Evolutionary conservation across 2,888 invertebrate species (phyloP).

Genomic region (Hesperia comma): DNA sequence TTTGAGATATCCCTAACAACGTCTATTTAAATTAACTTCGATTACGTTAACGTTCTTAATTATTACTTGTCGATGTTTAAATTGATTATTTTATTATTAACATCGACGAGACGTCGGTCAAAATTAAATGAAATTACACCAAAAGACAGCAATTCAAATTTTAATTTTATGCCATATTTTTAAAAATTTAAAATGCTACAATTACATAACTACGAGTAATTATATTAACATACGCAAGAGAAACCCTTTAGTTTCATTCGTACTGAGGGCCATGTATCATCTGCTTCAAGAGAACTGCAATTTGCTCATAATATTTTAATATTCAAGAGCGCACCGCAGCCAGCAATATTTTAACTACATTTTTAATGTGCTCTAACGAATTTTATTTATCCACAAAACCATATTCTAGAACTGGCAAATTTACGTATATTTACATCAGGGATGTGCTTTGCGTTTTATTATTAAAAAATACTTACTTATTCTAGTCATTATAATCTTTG

Average conservation of each 20-base stretch:
- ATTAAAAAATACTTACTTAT: too few species aligned
- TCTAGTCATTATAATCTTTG: too few species aligned
- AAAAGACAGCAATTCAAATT: neutral
- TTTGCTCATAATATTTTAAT: constrained; percentile 15
- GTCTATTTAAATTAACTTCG: too few species aligned
- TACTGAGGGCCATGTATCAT: neutral
- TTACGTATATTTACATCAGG: neutral
- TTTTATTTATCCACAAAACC: constrained; percentile 4
- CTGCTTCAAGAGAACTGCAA: constrained; percentile 11
- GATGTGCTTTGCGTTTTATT: too few species aligned
- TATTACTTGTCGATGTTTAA: too few species aligned
- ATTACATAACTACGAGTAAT: neutral
- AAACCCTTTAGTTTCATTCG: neutral
- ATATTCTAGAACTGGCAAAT: neutral
- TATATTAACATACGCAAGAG: neutral
- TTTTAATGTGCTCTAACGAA: constrained; percentile 8
- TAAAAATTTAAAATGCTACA: neutral
- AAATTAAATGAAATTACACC: too few species aligned
- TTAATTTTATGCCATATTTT: neutral
- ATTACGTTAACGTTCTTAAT: too few species aligned
- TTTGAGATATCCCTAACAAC: too few species aligned
- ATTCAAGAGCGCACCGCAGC: constrained; percentile 8
- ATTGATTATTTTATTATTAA: too few species aligned
- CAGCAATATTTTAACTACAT: constrained; percentile 10
- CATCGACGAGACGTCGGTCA: too few species aligned